These are phyloP conservation scores for Odontophorus gujanensis DNA, from an alignment of 2,113 vertebrate species.

Conservation along the genomic window DNA sequence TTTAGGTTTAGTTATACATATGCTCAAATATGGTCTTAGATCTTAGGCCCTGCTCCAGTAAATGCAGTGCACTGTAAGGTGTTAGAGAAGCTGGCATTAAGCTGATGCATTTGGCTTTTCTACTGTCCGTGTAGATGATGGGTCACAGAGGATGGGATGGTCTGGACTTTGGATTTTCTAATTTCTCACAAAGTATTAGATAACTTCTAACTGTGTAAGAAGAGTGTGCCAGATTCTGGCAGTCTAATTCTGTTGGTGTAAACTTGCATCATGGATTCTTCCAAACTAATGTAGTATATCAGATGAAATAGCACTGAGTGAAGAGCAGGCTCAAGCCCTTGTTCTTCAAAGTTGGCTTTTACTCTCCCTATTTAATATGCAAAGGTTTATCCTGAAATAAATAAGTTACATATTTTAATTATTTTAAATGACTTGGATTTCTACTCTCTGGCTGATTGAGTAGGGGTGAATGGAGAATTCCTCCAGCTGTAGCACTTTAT, in stretches of 20 bases:
- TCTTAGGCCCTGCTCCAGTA: not conserved
- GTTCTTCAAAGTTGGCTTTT: not conserved
- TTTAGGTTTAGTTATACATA: not conserved
- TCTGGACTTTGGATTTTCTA: not conserved
- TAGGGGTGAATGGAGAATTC: not conserved
- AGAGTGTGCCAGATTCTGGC: not conserved
- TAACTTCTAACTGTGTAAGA: not conserved
- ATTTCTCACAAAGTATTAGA: not conserved
- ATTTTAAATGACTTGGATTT: not conserved
- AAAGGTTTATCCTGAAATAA: not conserved
- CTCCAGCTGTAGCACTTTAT: not conserved
- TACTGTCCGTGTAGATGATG: not conserved
- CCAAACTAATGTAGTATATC: not conserved
- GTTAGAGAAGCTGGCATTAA: not conserved
- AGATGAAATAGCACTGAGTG: not conserved
- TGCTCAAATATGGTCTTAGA: not conserved
- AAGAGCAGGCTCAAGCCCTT: not conserved
- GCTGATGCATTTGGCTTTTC: not conserved
- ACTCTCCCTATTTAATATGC: not conserved
- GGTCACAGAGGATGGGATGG: not conserved
- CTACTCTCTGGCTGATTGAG: not conserved
- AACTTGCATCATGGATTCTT: not conserved
- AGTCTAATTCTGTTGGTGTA: not conserved
- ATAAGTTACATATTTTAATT: not conserved
- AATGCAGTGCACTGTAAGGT: not conserved